These are phyloP conservation scores for Pocillopora verrucosa DNA, from an alignment of 64 coral and sea anemone species.

Conservation along the genomic window DNA sequence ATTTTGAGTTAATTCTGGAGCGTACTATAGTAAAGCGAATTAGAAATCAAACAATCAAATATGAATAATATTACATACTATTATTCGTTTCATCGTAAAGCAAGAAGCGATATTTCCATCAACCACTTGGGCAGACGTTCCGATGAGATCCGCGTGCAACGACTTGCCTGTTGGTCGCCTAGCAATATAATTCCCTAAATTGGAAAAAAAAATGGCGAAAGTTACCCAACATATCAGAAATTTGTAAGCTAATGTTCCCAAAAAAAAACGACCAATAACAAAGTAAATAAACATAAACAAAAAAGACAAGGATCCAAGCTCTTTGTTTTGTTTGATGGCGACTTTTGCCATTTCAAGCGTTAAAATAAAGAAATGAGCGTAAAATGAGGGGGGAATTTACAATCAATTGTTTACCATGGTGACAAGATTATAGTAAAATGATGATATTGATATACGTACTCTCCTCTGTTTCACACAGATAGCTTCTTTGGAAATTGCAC, in stretches of 20 bases:
- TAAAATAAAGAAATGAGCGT: too few species aligned
- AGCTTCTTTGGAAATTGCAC: conserved; percentile 5
- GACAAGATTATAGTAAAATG: not conserved
- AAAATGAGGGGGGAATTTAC: too few species aligned
- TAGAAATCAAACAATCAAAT: too few species aligned
- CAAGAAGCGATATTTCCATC: conserved; percentile 4
- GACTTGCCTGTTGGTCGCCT: not conserved
- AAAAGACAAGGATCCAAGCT: too few species aligned
- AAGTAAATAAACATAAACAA: too few species aligned
- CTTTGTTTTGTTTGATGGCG: too few species aligned
- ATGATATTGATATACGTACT: conserved; percentile 4
- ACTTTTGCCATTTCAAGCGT: too few species aligned
- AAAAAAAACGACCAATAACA: too few species aligned
- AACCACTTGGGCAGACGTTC: not conserved
- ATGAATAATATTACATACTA: not conserved
- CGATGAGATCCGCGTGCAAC: not conserved
- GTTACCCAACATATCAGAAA: not conserved
- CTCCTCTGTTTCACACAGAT: conserved; percentile 32
- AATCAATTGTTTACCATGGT: too few species aligned
- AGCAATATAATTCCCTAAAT: not conserved
- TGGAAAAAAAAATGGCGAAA: not conserved
- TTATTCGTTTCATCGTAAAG: not conserved
- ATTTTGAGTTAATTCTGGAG: too few species aligned
- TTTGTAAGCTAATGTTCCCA: too few species aligned
- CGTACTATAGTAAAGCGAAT: too few species aligned